Conservation (phyloP, 2,113 vertebrate genomes). For the Syngnathoides biaculeatus region DNA sequence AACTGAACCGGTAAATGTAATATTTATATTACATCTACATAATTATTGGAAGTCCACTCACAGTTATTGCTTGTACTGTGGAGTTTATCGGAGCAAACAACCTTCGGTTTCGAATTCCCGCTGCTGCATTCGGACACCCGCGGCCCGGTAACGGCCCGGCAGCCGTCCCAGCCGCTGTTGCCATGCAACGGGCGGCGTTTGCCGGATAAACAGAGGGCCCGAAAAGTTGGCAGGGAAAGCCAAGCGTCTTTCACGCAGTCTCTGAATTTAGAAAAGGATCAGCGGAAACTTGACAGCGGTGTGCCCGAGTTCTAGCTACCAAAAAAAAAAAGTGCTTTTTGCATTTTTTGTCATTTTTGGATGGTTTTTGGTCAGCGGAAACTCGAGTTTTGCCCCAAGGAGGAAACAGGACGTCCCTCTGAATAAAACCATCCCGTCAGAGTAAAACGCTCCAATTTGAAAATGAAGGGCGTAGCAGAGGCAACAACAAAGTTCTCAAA, state of each 20-base stretch:
- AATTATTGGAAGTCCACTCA: neutral
- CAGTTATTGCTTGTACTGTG: neutral
- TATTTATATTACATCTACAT: too few relatives aligned
- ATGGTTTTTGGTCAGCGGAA: neutral
- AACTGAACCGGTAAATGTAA: neutral
- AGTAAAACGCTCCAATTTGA: neutral
- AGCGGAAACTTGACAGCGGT: neutral
- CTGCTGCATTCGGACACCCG: neutral
- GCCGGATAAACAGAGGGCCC: conserved; percentile 52
- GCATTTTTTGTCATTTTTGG: neutral
- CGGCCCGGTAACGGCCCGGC: conserved; percentile 23
- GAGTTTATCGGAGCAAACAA: neutral
- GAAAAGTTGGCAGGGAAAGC: conserved; percentile 45
- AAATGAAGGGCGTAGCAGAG: too few relatives aligned
- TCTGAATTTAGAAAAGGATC: conserved; percentile 2
- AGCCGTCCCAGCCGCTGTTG: conserved; percentile 56
- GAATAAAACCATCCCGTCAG: too few relatives aligned
- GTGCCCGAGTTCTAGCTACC: neutral
- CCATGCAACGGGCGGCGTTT: conserved; percentile 56
- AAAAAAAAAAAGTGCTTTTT: neutral
- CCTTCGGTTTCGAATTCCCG: neutral
- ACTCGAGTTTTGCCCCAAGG: neutral
- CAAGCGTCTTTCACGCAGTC: conserved; percentile 9
- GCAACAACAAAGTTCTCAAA: neutral
- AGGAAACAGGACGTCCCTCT: too few relatives aligned